phyloP scores from a whole-genome alignment of 2,113 vertebrate species.

The Bettongia penicillata region DNA sequence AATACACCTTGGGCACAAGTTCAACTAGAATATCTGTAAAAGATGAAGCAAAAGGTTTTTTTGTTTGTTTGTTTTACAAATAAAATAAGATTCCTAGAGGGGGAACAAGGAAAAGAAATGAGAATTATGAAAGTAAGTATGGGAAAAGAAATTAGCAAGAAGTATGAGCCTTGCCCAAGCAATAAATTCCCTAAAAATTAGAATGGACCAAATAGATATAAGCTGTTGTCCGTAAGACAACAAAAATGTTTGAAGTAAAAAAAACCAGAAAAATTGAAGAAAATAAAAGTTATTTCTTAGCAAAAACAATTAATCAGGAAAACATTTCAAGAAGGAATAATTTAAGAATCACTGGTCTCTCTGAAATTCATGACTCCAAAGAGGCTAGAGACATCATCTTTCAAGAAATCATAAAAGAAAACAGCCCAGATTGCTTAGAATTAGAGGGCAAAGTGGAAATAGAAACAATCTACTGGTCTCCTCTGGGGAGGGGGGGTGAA shows the following conservation, averaged over 20 bases:
- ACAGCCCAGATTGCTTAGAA: not conserved
- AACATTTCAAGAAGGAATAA: not conserved
- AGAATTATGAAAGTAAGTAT: not conserved
- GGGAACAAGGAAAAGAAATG: not conserved
- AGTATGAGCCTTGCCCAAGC: not conserved
- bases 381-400: not conserved
- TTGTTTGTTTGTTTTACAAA: not conserved
- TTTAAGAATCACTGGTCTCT: not conserved
- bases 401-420: not conserved
- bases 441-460: not conserved
- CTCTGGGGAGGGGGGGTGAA: not conserved
- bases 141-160: not conserved
- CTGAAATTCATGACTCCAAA: not conserved
- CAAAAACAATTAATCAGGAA: not conserved
- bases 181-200: not conserved
- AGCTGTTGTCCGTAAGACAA: not conserved
- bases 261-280: not conserved
- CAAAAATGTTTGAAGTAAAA: not conserved
- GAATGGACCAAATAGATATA: not conserved
- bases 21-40: not conserved
- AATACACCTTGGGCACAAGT: not conserved
- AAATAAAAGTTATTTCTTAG: not conserved
- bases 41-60: not conserved
- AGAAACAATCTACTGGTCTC: not conserved
- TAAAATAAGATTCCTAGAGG: not conserved